Evolutionary conservation across 2,113 vertebrate species (phyloP).

Genomic region (Cinclus cinclus): DNA sequence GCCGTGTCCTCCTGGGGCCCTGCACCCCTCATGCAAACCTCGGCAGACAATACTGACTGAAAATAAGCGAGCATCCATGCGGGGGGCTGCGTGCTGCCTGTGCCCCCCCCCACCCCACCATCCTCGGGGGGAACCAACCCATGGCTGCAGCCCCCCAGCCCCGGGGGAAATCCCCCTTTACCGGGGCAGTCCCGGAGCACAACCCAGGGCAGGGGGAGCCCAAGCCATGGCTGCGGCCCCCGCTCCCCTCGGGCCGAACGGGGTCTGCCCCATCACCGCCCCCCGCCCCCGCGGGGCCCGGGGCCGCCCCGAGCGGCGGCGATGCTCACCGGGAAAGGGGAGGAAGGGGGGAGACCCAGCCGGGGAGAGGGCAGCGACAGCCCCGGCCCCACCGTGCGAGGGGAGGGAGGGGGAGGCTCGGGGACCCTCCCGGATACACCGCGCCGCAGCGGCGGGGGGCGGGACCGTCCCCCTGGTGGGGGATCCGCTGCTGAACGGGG

Average conservation of each 20-base stretch:
- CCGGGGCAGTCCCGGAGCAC: neutral
- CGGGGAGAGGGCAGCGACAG: neutral
- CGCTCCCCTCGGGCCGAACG: neutral
- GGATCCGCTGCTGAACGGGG: neutral
- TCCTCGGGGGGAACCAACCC: neutral
- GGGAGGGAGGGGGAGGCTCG: neutral
- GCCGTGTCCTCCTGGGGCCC: neutral
- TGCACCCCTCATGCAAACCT: accelerated
- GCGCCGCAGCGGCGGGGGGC: neutral
- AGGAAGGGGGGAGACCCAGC: neutral
- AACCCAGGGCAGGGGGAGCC: neutral
- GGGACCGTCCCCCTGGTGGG: neutral
- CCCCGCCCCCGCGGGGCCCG: neutral
- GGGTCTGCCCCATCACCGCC: neutral
- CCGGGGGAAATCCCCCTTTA: too few species aligned
- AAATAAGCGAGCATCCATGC: neutral
- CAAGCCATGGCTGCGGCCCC: neutral
- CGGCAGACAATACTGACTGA: neutral
- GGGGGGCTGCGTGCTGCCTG: neutral
- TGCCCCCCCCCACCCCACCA: neutral
- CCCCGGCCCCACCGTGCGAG: too few species aligned
- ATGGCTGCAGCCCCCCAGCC: too few species aligned
- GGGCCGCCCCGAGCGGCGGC: too few species aligned
- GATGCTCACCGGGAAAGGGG: neutral
- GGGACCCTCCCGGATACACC: neutral